A percentile compares a stretch with the other conserved stretches of the same genome.
Evolutionary conservation across 2,797 vertebrate genomes (phyloP).

Genomic region (Caiman crocodilus): DNA sequence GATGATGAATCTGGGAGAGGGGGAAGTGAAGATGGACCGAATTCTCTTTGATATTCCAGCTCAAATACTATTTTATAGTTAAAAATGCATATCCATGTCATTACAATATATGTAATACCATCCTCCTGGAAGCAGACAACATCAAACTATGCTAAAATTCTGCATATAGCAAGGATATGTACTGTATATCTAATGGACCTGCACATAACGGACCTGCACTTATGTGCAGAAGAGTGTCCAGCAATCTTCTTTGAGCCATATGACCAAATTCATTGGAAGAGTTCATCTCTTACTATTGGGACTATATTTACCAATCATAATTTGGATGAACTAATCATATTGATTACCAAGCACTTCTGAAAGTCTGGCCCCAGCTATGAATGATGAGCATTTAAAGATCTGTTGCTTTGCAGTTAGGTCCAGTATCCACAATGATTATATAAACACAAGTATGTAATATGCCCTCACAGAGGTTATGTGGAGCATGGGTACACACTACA

Average conservation of each 20-base stretch:
- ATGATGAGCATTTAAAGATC: too few relatives aligned
- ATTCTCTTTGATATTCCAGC: neutral
- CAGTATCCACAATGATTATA: neutral
- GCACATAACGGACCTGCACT: too few relatives aligned
- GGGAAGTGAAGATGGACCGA: neutral
- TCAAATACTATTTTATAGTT: neutral
- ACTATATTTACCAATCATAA: too few relatives aligned
- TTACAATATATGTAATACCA: neutral
- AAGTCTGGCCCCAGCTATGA: neutral
- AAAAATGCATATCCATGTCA: neutral
- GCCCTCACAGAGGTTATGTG: accelerated
- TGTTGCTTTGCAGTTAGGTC: too few relatives aligned
- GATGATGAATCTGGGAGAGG: slow-evolving; percentile 11
- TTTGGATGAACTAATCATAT: neutral
- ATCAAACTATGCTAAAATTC: accelerated
- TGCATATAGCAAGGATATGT: neutral
- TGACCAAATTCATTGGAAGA: neutral
- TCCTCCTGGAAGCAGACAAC: neutral
- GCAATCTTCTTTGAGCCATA: neutral
- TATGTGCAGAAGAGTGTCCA: too few relatives aligned
- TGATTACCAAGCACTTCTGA: neutral
- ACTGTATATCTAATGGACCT: too few relatives aligned
- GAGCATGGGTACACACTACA: too few relatives aligned
- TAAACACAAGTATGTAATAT: neutral
- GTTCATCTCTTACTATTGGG: accelerated